Percentiles rank a stretch among this genome's conserved stretches.
These are phyloP conservation scores for Idris sp. DNA, from an alignment of 1,140 invertebrate genomes.

Conservation along the genomic window DNA sequence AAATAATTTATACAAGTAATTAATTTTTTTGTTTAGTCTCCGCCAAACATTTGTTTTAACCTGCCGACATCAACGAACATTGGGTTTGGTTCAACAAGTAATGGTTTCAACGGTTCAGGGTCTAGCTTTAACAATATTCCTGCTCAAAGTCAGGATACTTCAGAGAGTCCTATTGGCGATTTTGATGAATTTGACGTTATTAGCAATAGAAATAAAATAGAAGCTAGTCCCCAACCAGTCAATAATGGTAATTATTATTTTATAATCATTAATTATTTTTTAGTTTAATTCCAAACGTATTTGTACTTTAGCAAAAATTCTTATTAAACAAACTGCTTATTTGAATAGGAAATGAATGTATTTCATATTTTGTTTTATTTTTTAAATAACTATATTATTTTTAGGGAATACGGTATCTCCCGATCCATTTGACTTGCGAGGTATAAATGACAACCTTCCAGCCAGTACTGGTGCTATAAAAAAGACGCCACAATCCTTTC, in stretches of 20 bases:
- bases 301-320: too few species aligned
- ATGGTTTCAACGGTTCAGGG: conserved; percentile 72
- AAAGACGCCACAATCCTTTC: conserved; percentile 94
- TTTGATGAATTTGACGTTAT: conserved; percentile 91
- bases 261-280: too few species aligned
- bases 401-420: conserved; percentile 75
- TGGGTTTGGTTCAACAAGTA: conserved; percentile 68
- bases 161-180: conserved; percentile 82
- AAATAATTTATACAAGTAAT: too few species aligned
- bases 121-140: conserved; percentile 70
- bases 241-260: conserved; percentile 75
- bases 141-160: conserved; percentile 64
- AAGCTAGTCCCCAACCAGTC: conserved; percentile 72
- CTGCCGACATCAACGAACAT: conserved; percentile 63
- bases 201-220: conserved; percentile 82
- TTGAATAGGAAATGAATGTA: too few species aligned
- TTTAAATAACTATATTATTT: background rate
- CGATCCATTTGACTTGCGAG: conserved; percentile 86
- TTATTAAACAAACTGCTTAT: too few species aligned
- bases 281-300: too few species aligned
- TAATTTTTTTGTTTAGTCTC: conserved; percentile 58
- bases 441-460: conserved; percentile 80
- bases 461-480: conserved; percentile 80
- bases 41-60: conserved; percentile 73
- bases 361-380: too few species aligned